Evolutionary conservation across 2,113 vertebrate species (phyloP).

Genomic region (Ceyx melanurus): DNA sequence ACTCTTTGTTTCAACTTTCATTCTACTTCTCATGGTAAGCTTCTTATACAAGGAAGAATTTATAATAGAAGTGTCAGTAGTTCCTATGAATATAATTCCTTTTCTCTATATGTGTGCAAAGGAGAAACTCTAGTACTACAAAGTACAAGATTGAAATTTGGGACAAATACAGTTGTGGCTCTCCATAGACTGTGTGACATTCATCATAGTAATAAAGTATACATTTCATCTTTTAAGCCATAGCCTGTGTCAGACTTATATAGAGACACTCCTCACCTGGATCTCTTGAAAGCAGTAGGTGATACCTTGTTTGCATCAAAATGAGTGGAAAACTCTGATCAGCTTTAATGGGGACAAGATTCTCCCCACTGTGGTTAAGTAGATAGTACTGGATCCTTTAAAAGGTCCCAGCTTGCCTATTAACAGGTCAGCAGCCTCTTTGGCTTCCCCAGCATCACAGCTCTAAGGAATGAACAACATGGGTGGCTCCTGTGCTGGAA

Average conservation of each 20-base stretch:
- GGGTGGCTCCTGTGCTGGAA: background rate
- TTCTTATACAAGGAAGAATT: background rate
- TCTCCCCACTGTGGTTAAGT: background rate
- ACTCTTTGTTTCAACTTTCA: background rate
- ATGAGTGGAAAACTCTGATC: background rate
- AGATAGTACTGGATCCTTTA: background rate
- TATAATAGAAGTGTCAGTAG: background rate
- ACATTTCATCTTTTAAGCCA: background rate
- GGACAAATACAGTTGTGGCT: background rate
- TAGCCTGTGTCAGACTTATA: rapidly evolving
- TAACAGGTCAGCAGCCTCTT: rapidly evolving
- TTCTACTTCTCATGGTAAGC: background rate
- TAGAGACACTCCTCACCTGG: background rate
- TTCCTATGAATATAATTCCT: background rate
- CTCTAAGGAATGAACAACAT: rapidly evolving
- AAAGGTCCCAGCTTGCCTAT: background rate
- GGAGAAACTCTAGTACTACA: background rate
- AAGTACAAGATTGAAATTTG: background rate
- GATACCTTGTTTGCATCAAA: background rate
- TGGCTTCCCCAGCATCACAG: rapidly evolving
- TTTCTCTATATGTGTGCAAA: background rate
- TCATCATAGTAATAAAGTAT: background rate
- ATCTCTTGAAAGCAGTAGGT: background rate
- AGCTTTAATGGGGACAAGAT: background rate
- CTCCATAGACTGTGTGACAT: background rate